Evolutionary conservation across 2,888 invertebrate species (phyloP).

Genomic region (Mesorhabditis sp.): DNA sequence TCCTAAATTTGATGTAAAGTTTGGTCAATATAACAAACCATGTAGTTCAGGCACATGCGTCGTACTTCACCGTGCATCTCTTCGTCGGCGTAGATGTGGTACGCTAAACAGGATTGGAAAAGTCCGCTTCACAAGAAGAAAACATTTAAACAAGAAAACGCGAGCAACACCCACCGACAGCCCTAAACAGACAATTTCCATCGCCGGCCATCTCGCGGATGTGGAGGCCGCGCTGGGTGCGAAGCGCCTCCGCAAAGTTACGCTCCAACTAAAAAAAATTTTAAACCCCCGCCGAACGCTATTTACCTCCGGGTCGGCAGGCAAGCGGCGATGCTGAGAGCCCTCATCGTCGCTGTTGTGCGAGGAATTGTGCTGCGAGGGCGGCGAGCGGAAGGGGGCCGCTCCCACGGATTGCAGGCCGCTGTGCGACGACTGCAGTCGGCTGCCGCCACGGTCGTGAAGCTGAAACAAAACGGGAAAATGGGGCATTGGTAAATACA

Average conservation of each 20-base stretch:
- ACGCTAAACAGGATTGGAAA: conserved; percentile 63
- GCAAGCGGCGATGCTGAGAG: conserved; percentile 6
- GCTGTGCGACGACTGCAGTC: no score
- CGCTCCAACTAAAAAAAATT: conserved; percentile 66
- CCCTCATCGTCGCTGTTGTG: conserved; percentile 5
- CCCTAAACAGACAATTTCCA: conserved; percentile 81
- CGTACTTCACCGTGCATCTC: conserved; percentile 80
- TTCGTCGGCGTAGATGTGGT: conserved; percentile 85
- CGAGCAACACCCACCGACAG: conserved; percentile 66
- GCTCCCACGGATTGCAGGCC: not conserved
- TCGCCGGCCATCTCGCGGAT: conserved; percentile 81
- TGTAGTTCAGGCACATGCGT: conserved; percentile 82
- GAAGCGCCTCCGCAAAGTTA: conserved; percentile 71
- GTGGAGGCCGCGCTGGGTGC: conserved; percentile 71
- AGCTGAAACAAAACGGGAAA: no score
- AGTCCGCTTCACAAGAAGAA: conserved; percentile 1
- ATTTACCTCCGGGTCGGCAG: conserved; percentile 5
- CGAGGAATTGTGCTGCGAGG: not conserved
- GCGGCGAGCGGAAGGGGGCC: not conserved
- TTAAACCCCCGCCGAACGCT: not conserved
- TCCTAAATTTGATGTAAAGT: conserved; percentile 64
- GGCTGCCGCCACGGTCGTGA: no score
- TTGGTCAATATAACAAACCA: conserved; percentile 66
- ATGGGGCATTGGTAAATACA: no score
- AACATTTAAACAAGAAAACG: conserved; percentile 9